Conservation (phyloP, 2,113 vertebrate species). For the Rhea americana region DNA sequence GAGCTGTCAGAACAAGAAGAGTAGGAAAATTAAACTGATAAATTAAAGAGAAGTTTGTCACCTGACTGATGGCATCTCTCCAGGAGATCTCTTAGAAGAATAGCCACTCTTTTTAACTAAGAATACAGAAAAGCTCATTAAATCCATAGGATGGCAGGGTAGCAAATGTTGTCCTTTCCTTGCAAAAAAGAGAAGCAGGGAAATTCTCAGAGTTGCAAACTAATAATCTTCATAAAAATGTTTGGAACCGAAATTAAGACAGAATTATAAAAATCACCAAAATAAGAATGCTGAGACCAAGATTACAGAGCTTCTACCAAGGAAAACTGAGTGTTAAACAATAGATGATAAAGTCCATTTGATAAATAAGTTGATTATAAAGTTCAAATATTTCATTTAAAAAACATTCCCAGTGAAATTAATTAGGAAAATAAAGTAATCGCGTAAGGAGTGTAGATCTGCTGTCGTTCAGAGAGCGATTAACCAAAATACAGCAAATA, state of each 20-base stretch:
- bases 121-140: conserved; percentile 44
- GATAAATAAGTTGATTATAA: background rate
- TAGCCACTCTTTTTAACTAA: conserved; percentile 27
- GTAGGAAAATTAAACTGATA: conserved; percentile 68
- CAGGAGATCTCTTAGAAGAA: conserved; percentile 57
- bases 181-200: background rate
- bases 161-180: conserved; percentile 13
- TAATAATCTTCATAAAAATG: conserved; percentile 21
- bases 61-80: conserved; percentile 62
- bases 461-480: background rate
- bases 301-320: background rate
- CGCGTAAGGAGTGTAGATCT: background rate
- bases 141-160: conserved; percentile 4
- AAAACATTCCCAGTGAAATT: conserved; percentile 27
- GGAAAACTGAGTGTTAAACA: background rate
- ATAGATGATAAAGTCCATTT: background rate
- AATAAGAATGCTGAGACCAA: background rate
- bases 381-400: conserved; percentile 8
- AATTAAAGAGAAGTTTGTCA: conserved; percentile 62
- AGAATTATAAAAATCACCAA: background rate
- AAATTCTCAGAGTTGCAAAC: conserved; percentile 6
- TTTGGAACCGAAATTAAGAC: background rate
- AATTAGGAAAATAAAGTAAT: conserved; percentile 33
- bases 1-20: conserved; percentile 61
- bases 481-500: background rate